Conservation (phyloP, 2,113 vertebrate species). For the Serinus canaria region DNA sequence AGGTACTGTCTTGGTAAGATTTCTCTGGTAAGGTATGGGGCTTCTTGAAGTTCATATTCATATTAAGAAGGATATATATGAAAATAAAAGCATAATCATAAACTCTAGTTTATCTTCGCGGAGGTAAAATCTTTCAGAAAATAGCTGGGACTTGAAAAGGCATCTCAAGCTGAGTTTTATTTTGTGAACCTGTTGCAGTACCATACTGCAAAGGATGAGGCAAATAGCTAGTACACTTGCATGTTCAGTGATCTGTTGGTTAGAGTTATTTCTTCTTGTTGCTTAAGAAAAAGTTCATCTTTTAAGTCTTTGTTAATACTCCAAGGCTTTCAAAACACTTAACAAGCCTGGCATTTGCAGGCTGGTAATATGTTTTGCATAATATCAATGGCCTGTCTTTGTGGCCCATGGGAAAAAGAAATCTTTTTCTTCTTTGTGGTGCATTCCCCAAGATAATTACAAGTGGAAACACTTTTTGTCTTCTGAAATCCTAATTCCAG, state of each 20-base stretch:
- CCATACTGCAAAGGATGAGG: neutral
- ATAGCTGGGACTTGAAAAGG: neutral
- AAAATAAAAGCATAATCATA: neutral
- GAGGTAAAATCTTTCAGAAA: neutral
- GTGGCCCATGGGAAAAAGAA: conserved; percentile 13
- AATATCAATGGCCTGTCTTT: conserved; percentile 26
- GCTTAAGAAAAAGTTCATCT: neutral
- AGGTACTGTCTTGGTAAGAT: neutral
- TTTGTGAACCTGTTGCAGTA: neutral
- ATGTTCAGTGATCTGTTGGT: neutral
- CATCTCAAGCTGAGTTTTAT: neutral
- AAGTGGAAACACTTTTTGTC: conserved; percentile 10
- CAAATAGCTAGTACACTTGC: neutral
- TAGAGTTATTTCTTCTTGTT: neutral
- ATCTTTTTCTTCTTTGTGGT: neutral
- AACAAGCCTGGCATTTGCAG: neutral
- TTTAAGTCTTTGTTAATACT: neutral
- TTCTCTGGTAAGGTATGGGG: neutral
- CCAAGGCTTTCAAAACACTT: neutral
- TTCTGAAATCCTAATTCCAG: conserved; percentile 8
- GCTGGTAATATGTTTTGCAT: conserved; percentile 1
- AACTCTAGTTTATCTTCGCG: neutral
- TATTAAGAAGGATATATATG: neutral
- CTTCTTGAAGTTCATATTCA: neutral
- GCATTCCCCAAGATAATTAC: neutral